Evolutionary conservation across 2,797 vertebrate genomes (phyloP).

Genomic region (Halcyon smyrnensis): DNA sequence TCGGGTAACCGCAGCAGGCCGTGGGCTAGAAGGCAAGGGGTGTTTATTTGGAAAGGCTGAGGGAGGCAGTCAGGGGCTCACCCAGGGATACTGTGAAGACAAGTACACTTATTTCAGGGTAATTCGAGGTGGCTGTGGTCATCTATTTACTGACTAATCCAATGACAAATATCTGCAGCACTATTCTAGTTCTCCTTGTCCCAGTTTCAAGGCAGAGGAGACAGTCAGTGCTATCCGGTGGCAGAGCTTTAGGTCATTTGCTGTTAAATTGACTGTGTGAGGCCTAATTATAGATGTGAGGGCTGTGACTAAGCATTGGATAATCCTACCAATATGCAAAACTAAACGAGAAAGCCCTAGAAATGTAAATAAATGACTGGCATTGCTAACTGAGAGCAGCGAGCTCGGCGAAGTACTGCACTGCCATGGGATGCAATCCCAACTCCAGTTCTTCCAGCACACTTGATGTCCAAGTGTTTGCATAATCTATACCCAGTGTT

Average conservation of each 20-base stretch:
- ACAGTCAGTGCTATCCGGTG: background rate
- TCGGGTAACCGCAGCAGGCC: background rate
- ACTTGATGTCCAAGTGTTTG: background rate
- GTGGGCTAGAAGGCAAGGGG: background rate
- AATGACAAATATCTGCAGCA: background rate
- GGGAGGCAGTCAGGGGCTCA: background rate
- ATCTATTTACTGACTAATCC: background rate
- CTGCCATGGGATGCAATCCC: background rate
- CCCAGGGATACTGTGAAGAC: background rate
- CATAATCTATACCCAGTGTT: accelerated
- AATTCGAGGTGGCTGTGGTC: background rate
- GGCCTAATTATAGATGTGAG: background rate
- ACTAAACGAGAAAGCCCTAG: background rate
- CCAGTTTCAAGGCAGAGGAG: background rate
- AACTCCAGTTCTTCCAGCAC: background rate
- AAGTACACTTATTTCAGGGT: background rate
- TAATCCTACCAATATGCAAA: background rate
- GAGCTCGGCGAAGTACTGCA: background rate
- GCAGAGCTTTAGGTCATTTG: background rate
- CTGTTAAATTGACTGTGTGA: background rate
- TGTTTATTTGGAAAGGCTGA: background rate
- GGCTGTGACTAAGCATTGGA: background rate
- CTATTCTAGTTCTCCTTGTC: background rate
- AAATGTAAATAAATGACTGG: background rate
- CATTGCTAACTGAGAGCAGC: background rate